Percentiles rank a stretch among this genome's conserved stretches.
Conservation (phyloP, 2,113 vertebrate species). For the Amphilophus citrinellus region DNA sequence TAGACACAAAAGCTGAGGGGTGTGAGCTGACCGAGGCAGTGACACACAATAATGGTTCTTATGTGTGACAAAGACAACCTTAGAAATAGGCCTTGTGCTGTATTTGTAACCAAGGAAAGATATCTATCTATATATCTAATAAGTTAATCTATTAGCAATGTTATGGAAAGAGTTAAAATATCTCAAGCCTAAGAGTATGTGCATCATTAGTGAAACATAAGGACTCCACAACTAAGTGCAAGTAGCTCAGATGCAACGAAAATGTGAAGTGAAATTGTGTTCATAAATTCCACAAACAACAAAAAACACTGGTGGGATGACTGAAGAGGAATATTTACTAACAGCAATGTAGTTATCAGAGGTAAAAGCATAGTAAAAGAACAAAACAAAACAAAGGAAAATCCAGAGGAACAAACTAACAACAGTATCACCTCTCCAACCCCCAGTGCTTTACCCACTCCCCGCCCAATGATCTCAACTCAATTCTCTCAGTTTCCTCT, state of each 20-base stretch:
- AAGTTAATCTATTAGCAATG: neutral
- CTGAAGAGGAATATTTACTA: neutral
- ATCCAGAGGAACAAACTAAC: neutral
- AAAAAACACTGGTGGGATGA: neutral
- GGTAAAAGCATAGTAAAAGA: neutral
- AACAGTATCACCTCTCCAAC: neutral
- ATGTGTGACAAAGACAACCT: constrained; percentile 44
- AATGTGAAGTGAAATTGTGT: neutral
- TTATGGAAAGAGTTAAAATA: neutral
- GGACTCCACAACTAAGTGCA: neutral
- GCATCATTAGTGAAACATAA: neutral
- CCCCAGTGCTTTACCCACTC: neutral
- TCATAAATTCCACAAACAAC: neutral
- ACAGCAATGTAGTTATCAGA: neutral
- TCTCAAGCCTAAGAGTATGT: neutral
- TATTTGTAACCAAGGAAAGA: neutral
- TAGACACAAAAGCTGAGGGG: constrained; percentile 79
- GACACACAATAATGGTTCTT: constrained; percentile 57
- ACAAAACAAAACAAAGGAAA: neutral
- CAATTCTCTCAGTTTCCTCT: neutral
- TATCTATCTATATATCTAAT: neutral
- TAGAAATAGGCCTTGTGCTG: constrained; percentile 10
- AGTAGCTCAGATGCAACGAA: neutral
- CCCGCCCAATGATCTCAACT: neutral
- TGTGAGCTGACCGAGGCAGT: constrained; percentile 71